phyloP scores from a whole-genome alignment of 2,113 vertebrate genomes.

The Grammomys surdaster region DNA sequence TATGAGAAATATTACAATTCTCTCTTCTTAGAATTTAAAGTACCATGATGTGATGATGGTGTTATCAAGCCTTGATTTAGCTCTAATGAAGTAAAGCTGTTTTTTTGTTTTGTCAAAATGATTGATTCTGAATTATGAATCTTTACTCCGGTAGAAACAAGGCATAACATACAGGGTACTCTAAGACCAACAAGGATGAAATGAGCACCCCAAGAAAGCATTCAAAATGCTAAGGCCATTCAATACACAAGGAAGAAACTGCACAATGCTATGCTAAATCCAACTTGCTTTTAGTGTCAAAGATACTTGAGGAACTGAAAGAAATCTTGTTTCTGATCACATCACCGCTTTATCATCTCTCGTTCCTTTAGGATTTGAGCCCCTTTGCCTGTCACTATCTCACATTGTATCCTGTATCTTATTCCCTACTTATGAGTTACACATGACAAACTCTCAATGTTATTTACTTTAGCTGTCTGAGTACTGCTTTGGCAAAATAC shows the following conservation, averaged over 20 bases:
- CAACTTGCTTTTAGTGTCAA: neutral
- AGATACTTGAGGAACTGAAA: neutral
- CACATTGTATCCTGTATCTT: neutral
- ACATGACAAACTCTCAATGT: neutral
- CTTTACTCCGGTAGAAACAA: neutral
- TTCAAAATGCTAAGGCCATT: fast-evolving
- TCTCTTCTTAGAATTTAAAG: neutral
- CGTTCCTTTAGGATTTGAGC: neutral
- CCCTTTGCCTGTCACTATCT: neutral
- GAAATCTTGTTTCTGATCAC: neutral
- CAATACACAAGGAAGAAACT: neutral
- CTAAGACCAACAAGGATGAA: neutral
- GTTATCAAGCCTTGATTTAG: neutral
- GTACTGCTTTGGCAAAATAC: neutral
- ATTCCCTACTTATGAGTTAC: slow-evolving; percentile 32
- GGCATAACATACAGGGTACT: neutral
- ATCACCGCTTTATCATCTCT: neutral
- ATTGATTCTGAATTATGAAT: neutral
- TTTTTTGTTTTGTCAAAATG: neutral
- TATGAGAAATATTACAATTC: neutral
- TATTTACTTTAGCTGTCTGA: slow-evolving; percentile 17
- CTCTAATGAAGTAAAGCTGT: too few species aligned
- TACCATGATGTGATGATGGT: neutral
- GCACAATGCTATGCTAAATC: neutral
- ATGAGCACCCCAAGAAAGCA: neutral